These are phyloP conservation scores for Gnatocerus cornutus DNA, from an alignment of 2,888 invertebrate species.

Conservation along the genomic window DNA sequence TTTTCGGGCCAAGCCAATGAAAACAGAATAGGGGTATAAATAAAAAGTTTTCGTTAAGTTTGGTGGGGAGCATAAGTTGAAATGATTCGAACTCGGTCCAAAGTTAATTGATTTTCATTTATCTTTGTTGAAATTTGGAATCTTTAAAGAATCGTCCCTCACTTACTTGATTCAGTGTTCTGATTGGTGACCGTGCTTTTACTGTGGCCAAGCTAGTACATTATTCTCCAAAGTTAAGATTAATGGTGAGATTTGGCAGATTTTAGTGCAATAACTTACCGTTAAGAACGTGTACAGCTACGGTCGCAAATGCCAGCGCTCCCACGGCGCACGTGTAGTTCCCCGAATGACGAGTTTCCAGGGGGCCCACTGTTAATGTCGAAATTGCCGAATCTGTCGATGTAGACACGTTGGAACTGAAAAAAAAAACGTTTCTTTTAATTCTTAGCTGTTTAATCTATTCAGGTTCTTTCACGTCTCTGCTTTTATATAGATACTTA, in stretches of 20 bases:
- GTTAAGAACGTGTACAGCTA: conserved; percentile 77
- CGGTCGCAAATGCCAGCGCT: conserved; percentile 73
- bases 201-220: conserved; percentile 56
- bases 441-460: conserved; percentile 34
- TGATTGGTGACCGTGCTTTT: conserved; percentile 57
- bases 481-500: conserved; percentile 38
- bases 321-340: conserved; percentile 75
- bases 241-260: conserved; percentile 63
- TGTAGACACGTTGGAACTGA: conserved; percentile 71
- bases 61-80: conserved; percentile 44
- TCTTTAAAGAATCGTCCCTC: conserved; percentile 51
- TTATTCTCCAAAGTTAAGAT: conserved; percentile 62
- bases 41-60: conserved; percentile 44
- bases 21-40: conserved; percentile 50
- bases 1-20: conserved; percentile 53
- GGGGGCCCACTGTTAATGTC: conserved; percentile 73
- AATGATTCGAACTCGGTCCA: conserved; percentile 30
- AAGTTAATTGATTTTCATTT: conserved; percentile 59
- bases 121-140: conserved; percentile 56
- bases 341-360: conserved; percentile 75
- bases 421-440: conserved; percentile 1
- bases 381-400: conserved; percentile 69
- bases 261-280: conserved; percentile 70
- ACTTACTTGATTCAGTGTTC: conserved; percentile 54
- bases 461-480: conserved; percentile 8